Evolutionary conservation across 2,113 vertebrate species (phyloP).

Genomic region (Melanotaenia duboulayi): DNA sequence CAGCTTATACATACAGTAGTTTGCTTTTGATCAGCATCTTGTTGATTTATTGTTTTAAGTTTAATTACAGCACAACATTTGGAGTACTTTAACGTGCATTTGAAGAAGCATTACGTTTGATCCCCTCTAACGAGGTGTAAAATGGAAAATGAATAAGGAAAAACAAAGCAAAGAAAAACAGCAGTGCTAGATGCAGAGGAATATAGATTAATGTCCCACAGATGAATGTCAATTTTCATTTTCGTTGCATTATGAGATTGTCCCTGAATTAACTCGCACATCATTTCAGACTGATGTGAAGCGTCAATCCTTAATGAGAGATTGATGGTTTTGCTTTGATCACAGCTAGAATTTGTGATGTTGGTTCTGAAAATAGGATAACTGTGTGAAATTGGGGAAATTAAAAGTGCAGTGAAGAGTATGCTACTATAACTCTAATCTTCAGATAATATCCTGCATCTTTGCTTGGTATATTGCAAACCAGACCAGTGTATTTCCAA

Average conservation of each 20-base stretch:
- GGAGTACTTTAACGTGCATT: conserved; percentile 62
- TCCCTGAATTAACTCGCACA: conserved; percentile 20
- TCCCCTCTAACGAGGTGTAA: conserved; percentile 48
- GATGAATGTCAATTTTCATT: conserved; percentile 16
- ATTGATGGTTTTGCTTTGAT: conserved; percentile 37
- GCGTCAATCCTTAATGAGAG: conserved; percentile 16
- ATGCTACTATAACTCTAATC: conserved; percentile 9
- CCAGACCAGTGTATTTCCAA: not conserved
- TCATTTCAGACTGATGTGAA: conserved; percentile 20
- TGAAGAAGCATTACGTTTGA: conserved; percentile 58
- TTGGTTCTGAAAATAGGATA: conserved; percentile 14
- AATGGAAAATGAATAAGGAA: conserved; percentile 16
- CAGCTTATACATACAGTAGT: conserved; percentile 28
- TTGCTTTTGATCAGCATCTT: conserved; percentile 53
- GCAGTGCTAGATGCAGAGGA: conserved; percentile 23
- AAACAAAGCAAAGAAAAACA: conserved; percentile 25
- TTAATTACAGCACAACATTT: conserved; percentile 72
- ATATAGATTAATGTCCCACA: conserved; percentile 32
- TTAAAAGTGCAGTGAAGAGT: conserved; percentile 35
- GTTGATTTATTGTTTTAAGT: conserved; percentile 60
- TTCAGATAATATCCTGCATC: conserved; percentile 21
- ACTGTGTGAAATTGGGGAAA: conserved; percentile 16
- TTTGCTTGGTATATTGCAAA: conserved; percentile 1
- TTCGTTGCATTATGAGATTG: conserved; percentile 22
- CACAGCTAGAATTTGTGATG: not conserved